These are phyloP conservation scores for Cetonia aurata DNA, from an alignment of 2,888 invertebrate species.

Conservation along the genomic window DNA sequence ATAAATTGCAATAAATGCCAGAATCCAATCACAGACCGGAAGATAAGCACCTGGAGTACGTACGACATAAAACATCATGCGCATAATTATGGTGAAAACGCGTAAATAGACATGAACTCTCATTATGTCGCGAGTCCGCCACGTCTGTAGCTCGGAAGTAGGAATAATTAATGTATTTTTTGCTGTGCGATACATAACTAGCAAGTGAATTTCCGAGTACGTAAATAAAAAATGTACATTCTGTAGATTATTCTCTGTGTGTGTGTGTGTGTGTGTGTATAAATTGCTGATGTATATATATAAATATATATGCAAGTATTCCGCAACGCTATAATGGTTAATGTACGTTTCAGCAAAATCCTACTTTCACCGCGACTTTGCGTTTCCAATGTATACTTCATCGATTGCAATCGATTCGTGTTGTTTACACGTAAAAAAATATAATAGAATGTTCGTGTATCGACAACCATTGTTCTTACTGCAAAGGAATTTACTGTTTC, in stretches of 20 bases:
- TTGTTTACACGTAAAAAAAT: too few species aligned
- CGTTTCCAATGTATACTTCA: too few species aligned
- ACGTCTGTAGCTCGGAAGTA: slow-evolving; percentile 1
- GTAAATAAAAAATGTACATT: neutral
- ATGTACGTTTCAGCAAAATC: too few species aligned
- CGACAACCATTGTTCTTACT: too few species aligned
- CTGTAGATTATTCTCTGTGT: neutral
- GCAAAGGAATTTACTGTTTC: too few species aligned
- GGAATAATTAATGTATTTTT: slow-evolving; percentile 24
- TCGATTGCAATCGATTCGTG: too few species aligned
- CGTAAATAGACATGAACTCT: neutral
- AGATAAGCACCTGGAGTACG: neutral
- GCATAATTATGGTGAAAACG: slow-evolving; percentile 27
- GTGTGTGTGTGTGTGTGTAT: neutral
- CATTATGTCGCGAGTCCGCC: slow-evolving; percentile 17
- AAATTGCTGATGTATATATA: neutral
- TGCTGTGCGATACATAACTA: neutral
- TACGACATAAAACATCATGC: neutral
- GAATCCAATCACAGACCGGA: neutral
- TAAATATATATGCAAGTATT: neutral
- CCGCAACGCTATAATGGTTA: neutral
- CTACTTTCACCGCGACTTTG: too few species aligned
- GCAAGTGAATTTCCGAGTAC: slow-evolving; percentile 14
- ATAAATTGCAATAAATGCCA: slow-evolving; percentile 16
- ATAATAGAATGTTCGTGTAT: too few species aligned